A percentile compares a stretch with the other conserved stretches of the same genome.
Conservation (phyloP, 2,797 vertebrate genomes). For the Myotis pilosus region DNA sequence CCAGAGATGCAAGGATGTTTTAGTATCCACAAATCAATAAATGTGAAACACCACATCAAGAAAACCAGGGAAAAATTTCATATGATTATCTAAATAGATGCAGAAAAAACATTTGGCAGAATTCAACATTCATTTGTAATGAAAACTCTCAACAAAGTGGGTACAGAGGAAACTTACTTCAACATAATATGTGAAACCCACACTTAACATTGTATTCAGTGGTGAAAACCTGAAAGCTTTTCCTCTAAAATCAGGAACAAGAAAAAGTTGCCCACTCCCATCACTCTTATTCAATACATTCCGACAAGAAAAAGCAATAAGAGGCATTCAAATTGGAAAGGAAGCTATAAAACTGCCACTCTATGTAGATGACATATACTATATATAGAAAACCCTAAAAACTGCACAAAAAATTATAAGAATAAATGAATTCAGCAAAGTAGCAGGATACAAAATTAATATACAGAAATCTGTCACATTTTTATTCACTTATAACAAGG, state of each 20-base stretch:
- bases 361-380: neutral
- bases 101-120: neutral
- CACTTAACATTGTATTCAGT: neutral
- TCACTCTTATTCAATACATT: neutral
- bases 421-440: neutral
- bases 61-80: neutral
- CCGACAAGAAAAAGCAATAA: neutral
- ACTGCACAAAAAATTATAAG: neutral
- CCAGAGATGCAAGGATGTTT: neutral
- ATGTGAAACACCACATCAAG: neutral
- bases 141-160: neutral
- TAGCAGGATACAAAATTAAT: neutral
- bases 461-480: neutral
- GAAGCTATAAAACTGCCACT: neutral
- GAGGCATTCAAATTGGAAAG: neutral
- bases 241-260: neutral
- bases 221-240: neutral
- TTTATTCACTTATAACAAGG: neutral
- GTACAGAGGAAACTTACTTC: neutral
- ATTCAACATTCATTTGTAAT: neutral
- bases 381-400: neutral
- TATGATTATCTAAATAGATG: neutral
- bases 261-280: neutral
- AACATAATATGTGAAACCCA: neutral
- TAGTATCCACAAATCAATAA: neutral